Evolutionary conservation across 2,888 invertebrate species (phyloP).

Genomic region (Coelopa pilipes): DNA sequence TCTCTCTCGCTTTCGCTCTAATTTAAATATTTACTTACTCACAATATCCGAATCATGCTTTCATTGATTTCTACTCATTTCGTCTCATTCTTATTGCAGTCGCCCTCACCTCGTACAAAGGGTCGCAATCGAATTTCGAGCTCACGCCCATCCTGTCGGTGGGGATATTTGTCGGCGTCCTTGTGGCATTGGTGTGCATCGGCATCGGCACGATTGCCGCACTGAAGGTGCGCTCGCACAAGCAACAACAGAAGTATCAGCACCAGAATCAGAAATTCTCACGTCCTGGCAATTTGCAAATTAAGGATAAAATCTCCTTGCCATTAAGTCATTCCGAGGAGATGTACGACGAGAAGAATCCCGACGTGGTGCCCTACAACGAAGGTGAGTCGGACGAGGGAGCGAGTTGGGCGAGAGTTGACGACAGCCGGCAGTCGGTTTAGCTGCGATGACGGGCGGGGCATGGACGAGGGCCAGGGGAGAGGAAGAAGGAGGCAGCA

Average conservation of each 20-base stretch:
- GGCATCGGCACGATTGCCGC: slow-evolving; percentile 66
- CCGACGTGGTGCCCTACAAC: slow-evolving; percentile 87
- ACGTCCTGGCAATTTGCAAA: slow-evolving; percentile 72
- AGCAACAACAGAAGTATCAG: slow-evolving; percentile 65
- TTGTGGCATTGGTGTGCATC: slow-evolving; percentile 67
- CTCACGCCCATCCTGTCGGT: slow-evolving; percentile 69
- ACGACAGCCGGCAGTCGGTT: background rate
- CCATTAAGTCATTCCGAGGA: slow-evolving; percentile 76
- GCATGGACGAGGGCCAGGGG: background rate
- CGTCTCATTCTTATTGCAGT: slow-evolving; percentile 49
- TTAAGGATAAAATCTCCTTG: slow-evolving; percentile 76
- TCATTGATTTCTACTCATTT: slow-evolving; percentile 22
- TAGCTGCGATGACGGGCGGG: background rate
- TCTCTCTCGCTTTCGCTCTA: background rate
- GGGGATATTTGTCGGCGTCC: slow-evolving; percentile 67
- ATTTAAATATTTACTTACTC: background rate
- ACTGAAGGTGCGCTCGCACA: slow-evolving; percentile 65
- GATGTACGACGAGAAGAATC: slow-evolving; percentile 88
- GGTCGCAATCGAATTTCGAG: slow-evolving; percentile 69
- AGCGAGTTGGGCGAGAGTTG: background rate
- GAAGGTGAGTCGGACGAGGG: slow-evolving; percentile 73
- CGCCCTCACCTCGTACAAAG: slow-evolving; percentile 67
- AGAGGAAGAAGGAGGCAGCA: background rate
- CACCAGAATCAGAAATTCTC: slow-evolving; percentile 69
- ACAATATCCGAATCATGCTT: background rate